phyloP scores from a whole-genome alignment of 2,797 vertebrate species.

The Podarcis lilfordi region DNA sequence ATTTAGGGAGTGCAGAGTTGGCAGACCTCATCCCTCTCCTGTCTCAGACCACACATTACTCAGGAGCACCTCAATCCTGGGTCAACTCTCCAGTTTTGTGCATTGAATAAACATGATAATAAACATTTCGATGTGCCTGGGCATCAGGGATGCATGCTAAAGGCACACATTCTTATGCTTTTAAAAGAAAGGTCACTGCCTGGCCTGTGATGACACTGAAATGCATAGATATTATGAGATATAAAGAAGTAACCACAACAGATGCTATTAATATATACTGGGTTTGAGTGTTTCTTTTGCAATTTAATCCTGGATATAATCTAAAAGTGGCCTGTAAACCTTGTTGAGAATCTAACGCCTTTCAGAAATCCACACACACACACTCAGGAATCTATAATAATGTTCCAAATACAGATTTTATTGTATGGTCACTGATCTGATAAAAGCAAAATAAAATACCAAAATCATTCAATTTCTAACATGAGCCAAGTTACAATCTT shows the following conservation, averaged over 20 bases:
- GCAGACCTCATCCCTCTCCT: background rate
- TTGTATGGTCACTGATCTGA: too few relatives aligned
- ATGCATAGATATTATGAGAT: background rate
- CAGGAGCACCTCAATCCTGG: background rate
- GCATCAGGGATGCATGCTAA: background rate
- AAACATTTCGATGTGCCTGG: background rate
- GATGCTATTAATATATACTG: background rate
- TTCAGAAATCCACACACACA: background rate
- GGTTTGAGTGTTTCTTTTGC: background rate
- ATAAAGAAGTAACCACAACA: background rate
- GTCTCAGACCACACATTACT: background rate
- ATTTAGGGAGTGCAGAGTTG: background rate
- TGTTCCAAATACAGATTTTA: too few relatives aligned
- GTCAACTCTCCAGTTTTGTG: too few relatives aligned
- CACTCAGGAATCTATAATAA: too few relatives aligned
- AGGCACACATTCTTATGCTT: background rate
- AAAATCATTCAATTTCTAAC: too few relatives aligned
- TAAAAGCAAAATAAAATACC: too few relatives aligned
- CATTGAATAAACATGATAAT: background rate
- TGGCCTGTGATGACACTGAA: background rate
- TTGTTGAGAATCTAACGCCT: background rate
- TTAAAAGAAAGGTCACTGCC: background rate
- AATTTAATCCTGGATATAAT: conserved; percentile 1
- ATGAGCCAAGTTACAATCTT: too few relatives aligned
- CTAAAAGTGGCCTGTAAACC: background rate